Evolutionary conservation across 1,140 invertebrate genomes (phyloP).

Genomic region (Xylocopa sonorina): DNA sequence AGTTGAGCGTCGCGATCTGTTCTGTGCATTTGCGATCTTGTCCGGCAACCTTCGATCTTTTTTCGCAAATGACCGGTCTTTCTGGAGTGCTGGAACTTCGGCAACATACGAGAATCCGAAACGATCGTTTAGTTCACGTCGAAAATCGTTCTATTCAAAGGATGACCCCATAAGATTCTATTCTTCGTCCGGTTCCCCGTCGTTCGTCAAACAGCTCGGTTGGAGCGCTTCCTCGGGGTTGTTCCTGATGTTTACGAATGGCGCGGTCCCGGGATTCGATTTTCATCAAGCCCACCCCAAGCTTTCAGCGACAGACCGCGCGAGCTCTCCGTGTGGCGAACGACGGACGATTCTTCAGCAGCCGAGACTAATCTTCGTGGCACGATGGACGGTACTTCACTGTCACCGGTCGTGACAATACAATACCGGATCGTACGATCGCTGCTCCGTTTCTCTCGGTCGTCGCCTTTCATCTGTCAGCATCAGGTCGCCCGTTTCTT

Average conservation of each 20-base stretch:
- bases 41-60: not conserved
- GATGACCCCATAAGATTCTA: not conserved
- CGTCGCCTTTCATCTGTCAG: constrained; percentile 55
- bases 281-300: constrained; percentile 32
- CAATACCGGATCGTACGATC: constrained; percentile 43
- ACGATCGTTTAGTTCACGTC: not conserved
- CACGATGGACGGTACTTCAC: constrained; percentile 61
- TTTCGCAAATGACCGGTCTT: not conserved
- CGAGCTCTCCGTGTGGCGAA: constrained; percentile 36
- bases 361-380: constrained; percentile 61
- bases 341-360: constrained; percentile 57
- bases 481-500: constrained; percentile 43
- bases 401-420: constrained; percentile 58
- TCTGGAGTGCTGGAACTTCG: not conserved
- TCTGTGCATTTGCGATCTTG: not conserved
- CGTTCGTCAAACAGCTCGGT: not conserved
- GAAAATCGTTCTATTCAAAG: not conserved
- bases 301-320: constrained; percentile 32
- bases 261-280: constrained; percentile 40
- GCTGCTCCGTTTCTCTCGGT: constrained; percentile 48
- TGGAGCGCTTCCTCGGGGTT: constrained; percentile 1
- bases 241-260: constrained; percentile 34
- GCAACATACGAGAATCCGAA: not conserved
- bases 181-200: not conserved
- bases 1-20: not conserved